Percentiles rank a stretch among this genome's conserved stretches.
Conservation (phyloP, 2,797 vertebrate species). For the Chanos chanos region DNA sequence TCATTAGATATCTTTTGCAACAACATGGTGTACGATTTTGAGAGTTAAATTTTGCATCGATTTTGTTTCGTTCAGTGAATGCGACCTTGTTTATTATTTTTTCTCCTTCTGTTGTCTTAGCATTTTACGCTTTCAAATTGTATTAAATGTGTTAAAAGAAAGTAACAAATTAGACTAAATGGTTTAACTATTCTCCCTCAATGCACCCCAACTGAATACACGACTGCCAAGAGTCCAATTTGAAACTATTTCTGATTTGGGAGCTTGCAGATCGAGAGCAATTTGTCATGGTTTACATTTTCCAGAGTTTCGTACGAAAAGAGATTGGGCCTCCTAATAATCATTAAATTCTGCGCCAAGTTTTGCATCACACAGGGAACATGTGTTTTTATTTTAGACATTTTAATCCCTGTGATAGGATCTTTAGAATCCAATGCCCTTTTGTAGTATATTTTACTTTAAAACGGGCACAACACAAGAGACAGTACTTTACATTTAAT, state of each 20-base stretch:
- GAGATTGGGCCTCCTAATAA: slow-evolving; percentile 54
- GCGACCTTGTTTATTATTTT: no score
- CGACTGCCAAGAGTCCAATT: not conserved
- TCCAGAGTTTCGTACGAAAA: slow-evolving; percentile 49
- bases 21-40: no score
- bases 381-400: slow-evolving; percentile 36
- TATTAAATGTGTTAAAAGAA: slow-evolving; percentile 1
- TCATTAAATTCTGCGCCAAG: slow-evolving; percentile 61
- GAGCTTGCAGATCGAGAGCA: slow-evolving; percentile 42
- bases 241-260: slow-evolving; percentile 38
- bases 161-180: not conserved
- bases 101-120: not conserved
- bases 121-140: not conserved
- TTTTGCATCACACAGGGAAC: slow-evolving; percentile 50
- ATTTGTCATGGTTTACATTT: slow-evolving; percentile 64
- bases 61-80: no score
- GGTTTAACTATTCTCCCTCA: slow-evolving; percentile 10
- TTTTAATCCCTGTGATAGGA: slow-evolving; percentile 25
- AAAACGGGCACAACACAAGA: slow-evolving; percentile 2
- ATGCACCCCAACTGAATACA: not conserved
- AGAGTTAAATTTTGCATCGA: no score
- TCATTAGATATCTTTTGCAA: no score
- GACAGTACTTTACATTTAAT: no score
- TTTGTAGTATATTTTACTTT: slow-evolving; percentile 14
- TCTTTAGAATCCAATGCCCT: not conserved